phyloP scores from a whole-genome alignment of 2,113 vertebrate genomes.

The Thermophis baileyi region DNA sequence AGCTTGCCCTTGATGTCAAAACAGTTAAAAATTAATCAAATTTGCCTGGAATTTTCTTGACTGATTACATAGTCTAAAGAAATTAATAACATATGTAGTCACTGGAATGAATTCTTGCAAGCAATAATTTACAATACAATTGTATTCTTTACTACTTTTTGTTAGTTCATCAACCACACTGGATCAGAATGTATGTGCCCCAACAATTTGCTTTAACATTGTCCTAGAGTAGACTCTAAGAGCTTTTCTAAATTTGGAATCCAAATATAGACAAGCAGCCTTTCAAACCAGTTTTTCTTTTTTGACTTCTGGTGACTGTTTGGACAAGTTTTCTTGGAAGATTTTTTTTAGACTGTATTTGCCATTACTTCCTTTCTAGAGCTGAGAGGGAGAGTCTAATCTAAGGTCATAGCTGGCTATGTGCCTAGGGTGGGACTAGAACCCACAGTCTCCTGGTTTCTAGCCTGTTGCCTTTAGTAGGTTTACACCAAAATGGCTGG shows the following conservation, averaged over 20 bases:
- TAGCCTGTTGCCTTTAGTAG: background rate
- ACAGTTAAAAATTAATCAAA: background rate
- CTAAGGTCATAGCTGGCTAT: background rate
- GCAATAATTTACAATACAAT: background rate
- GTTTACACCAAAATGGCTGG: background rate
- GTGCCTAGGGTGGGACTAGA: background rate
- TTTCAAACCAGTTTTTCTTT: background rate
- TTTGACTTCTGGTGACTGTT: background rate
- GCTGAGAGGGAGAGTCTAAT: background rate
- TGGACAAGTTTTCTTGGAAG: background rate
- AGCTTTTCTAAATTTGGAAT: slow-evolving; percentile 22
- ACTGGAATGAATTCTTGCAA: background rate
- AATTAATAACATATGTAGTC: background rate
- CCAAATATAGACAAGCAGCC: slow-evolving; percentile 36
- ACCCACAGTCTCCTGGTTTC: background rate
- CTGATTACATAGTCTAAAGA: background rate
- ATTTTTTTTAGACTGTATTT: background rate
- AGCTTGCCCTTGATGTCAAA: background rate
- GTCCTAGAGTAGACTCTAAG: background rate
- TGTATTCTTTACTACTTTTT: slow-evolving; percentile 7
- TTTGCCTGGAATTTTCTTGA: background rate
- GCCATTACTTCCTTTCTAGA: background rate
- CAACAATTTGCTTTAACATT: slow-evolving; percentile 10
- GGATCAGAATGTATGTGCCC: background rate
- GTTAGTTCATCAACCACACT: slow-evolving; percentile 12